These are phyloP conservation scores for Mythimna lalbum DNA, from an alignment of 2,888 invertebrate genomes.

Conservation along the genomic window DNA sequence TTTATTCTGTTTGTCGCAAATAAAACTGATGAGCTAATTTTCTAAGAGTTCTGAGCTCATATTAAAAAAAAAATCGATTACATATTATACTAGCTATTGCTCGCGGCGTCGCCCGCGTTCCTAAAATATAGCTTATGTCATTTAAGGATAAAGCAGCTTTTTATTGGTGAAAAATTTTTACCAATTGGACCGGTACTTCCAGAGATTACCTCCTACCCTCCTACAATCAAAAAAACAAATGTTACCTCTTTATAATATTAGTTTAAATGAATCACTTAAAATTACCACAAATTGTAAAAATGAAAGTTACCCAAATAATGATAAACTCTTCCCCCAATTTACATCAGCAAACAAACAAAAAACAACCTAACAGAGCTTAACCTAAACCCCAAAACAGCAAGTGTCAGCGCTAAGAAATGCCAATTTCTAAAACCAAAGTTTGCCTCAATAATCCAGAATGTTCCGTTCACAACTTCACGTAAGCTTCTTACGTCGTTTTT, in stretches of 20 bases:
- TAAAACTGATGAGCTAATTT: background rate
- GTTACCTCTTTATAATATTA: too few relatives aligned
- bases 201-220: too few relatives aligned
- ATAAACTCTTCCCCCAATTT: conserved; percentile 22
- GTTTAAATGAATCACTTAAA: too few relatives aligned
- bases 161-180: too few relatives aligned
- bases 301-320: background rate
- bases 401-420: conserved; percentile 41
- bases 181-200: too few relatives aligned
- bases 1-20: background rate
- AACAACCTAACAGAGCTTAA: conserved; percentile 21
- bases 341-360: conserved; percentile 9
- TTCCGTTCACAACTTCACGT: conserved; percentile 44
- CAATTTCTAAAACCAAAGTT: conserved; percentile 63
- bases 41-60: background rate
- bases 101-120: too few relatives aligned
- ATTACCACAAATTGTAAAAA: too few relatives aligned
- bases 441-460: conserved; percentile 56
- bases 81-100: too few relatives aligned
- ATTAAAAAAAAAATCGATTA: too few relatives aligned
- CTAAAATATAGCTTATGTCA: too few relatives aligned
- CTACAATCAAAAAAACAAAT: too few relatives aligned
- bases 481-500: conserved; percentile 58
- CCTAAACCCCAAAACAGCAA: conserved; percentile 25
- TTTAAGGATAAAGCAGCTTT: too few relatives aligned